Percentiles rank a stretch among this genome's conserved stretches.
These are phyloP conservation scores for Sericinus montela DNA, from an alignment of 2,888 invertebrate species.

Conservation along the genomic window DNA sequence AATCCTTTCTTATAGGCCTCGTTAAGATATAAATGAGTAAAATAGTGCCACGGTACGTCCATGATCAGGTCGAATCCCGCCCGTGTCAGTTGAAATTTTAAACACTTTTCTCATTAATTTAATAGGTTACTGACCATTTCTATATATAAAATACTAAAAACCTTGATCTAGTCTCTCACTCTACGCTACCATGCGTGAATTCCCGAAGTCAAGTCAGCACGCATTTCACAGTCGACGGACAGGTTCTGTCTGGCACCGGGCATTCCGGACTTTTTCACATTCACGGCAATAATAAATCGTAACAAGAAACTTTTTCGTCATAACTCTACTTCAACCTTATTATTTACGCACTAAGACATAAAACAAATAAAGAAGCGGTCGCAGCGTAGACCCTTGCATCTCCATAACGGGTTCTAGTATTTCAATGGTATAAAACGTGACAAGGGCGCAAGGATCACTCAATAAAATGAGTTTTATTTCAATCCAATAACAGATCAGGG, in stretches of 20 bases:
- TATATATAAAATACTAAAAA: too few relatives aligned
- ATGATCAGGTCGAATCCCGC: too few relatives aligned
- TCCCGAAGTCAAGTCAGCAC: constrained; percentile 58
- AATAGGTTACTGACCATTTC: too few relatives aligned
- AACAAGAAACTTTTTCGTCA: constrained; percentile 31
- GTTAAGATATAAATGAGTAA: too few relatives aligned
- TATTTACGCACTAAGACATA: constrained; percentile 45
- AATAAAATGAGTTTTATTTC: constrained; percentile 73
- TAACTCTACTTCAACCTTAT: constrained; percentile 45
- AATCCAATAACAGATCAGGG: constrained; percentile 63
- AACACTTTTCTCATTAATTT: too few relatives aligned
- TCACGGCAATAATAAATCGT: constrained; percentile 28
- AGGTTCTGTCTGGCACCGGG: constrained; percentile 63
- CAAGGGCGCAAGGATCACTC: constrained; percentile 61
- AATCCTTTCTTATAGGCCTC: too few relatives aligned
- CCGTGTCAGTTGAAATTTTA: too few relatives aligned
- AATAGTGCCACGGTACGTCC: too few relatives aligned
- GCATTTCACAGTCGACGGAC: constrained; percentile 51
- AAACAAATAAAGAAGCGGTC: constrained; percentile 33
- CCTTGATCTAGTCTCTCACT: constrained; percentile 37
- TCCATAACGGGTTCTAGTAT: constrained; percentile 46
- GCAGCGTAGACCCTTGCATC: constrained; percentile 47
- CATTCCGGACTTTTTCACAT: constrained; percentile 57
- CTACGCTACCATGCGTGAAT: constrained; percentile 55
- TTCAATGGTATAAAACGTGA: constrained; percentile 66